These are phyloP conservation scores for Rhagoletis pomonella DNA, from an alignment of 1,140 invertebrate species.

Conservation along the genomic window DNA sequence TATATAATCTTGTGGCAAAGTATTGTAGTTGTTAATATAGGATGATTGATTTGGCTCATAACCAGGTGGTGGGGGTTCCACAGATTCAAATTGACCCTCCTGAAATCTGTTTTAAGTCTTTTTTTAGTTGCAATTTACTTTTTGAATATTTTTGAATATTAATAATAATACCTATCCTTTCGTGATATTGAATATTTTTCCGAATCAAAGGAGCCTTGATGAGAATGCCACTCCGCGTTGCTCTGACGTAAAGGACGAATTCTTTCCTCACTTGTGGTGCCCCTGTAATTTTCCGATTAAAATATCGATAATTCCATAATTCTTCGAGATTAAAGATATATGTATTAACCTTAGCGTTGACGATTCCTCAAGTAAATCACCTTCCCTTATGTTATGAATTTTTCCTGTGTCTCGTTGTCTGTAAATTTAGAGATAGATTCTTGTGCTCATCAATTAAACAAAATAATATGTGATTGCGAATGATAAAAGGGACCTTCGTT, in stretches of 20 bases:
- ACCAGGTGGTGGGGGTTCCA: constrained; percentile 76
- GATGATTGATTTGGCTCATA: constrained; percentile 68
- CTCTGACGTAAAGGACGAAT: not conserved
- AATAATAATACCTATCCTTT: constrained; percentile 28
- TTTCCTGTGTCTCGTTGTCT: constrained; percentile 20
- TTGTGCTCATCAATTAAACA: too few species aligned
- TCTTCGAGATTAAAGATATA: not conserved
- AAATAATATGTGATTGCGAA: too few species aligned
- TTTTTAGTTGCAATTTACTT: not conserved
- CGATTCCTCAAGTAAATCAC: not conserved
- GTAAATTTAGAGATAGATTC: not conserved
- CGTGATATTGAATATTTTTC: constrained; percentile 30
- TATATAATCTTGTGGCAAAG: constrained; percentile 28
- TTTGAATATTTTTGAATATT: not conserved
- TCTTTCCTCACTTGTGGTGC: constrained; percentile 40
- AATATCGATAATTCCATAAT: not conserved
- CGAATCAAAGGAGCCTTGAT: constrained; percentile 31
- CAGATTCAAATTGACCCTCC: constrained; percentile 74
- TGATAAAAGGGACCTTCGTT: too few species aligned
- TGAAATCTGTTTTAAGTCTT: constrained; percentile 60
- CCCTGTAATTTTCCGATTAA: not conserved
- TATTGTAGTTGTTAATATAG: constrained; percentile 34
- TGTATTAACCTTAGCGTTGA: not conserved
- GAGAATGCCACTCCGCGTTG: constrained; percentile 24
- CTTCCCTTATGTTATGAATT: constrained; percentile 21